Evolutionary conservation across 2,888 invertebrate genomes (phyloP), one percentile per base, ranked within the genome.

Genomic region (Diabrotica balteata): DNA sequence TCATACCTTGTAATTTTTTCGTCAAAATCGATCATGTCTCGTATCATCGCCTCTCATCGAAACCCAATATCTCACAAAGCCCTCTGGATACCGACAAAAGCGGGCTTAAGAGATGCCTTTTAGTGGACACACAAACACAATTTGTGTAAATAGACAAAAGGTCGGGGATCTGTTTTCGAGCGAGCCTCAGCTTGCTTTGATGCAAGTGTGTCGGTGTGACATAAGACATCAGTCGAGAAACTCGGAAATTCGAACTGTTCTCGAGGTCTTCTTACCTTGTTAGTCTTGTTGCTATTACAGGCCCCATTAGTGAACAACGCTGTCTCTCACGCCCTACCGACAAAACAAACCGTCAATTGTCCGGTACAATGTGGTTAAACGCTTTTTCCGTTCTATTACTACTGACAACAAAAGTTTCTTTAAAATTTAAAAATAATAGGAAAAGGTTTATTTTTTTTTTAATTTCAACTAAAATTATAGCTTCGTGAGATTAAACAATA

Each of bases 121-220:
- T 60, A 60, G 59, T 44, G 59, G 44, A 51, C 32, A 60, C 42
- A 51, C 59, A 60, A 60, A 60, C 59, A 60, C 51, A 51, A 60
- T 60, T 60, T 60, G 59, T 60, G 59, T 60, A 60, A 60, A 60
- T 51, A 60, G 59, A 60, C 59, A 60, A 60, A 60, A 60, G 51
- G 59, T 60, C 59, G 59, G 59, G 51, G 32, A 32, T 60, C 59
- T 44, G 53, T 9, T 43, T 53, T 53, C 42, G 53, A 7, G 32
- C 49, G 32, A 53, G 42, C 2, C 32, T 42, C 53, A 32, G 53
- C 53, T 43, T 43, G 32, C 53, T 42, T 53, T 53, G 42, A 53
- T 53, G 52, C 32, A 32, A 22, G 17, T 32, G 53, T 53, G 7
- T 53, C 53, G 32, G 11, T 53, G 42, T 60, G 44, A 60, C 59